A percentile compares a stretch with the other conserved stretches of the same genome.
These are phyloP conservation scores for Sander lucioperca DNA, from an alignment of 2,113 vertebrate species.

Conservation along the genomic window DNA sequence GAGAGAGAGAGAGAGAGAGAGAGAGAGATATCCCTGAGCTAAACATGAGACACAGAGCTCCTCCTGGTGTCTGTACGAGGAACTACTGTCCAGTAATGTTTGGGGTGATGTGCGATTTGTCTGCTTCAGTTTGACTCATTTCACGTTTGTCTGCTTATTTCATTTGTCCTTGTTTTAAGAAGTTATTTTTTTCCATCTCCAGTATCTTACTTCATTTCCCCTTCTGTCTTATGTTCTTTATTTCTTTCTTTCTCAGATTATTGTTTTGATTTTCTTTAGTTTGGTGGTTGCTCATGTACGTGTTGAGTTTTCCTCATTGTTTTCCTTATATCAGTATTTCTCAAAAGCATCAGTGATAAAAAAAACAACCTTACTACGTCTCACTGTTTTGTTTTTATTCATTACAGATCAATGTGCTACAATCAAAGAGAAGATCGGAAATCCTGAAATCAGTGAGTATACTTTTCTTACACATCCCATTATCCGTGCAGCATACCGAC, in stretches of 20 bases:
- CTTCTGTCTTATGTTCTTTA: not conserved
- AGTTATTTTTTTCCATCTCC: not conserved
- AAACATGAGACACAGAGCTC: constrained; percentile 50
- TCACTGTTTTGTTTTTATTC: not conserved
- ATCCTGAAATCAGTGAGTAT: constrained; percentile 95
- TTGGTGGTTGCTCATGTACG: not conserved
- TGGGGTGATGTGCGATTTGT: not conserved
- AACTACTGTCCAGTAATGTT: not conserved
- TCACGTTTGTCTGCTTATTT: constrained; percentile 33
- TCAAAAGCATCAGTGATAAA: not conserved
- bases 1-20: too few species aligned
- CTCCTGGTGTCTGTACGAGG: constrained; percentile 51
- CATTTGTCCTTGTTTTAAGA: constrained; percentile 7
- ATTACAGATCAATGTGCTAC: constrained; percentile 95
- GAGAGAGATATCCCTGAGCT: not conserved
- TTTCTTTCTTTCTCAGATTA: not conserved
- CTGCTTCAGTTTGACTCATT: constrained; percentile 17
- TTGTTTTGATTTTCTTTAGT: not conserved
- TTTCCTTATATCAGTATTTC: not conserved
- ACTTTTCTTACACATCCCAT: not conserved
- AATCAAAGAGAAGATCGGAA: constrained; percentile 97
- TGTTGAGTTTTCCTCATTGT: not conserved
- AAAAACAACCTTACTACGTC: not conserved
- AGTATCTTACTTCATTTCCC: not conserved
- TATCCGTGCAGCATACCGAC: not conserved